These are phyloP conservation scores for Allenopithecus nigroviridis DNA, from an alignment of 2,797 vertebrate species.

Conservation along the genomic window DNA sequence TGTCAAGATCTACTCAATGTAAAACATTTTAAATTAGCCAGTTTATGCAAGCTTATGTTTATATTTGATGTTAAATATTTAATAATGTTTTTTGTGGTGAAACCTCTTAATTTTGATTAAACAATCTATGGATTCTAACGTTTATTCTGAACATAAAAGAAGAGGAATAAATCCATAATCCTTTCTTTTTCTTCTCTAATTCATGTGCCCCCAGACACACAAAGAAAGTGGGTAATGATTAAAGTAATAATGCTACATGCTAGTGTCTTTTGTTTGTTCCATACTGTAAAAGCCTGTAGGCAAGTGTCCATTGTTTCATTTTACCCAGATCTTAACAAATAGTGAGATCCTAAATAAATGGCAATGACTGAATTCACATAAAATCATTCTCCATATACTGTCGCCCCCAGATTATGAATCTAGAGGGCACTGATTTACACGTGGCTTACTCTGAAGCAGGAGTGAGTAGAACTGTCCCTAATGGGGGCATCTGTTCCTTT, in stretches of 20 bases:
- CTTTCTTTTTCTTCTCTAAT: neutral
- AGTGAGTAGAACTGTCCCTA: neutral
- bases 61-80: neutral
- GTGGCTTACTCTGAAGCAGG: constrained; percentile 40
- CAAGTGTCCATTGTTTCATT: neutral
- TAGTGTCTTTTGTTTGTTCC: neutral
- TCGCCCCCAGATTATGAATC: constrained; percentile 17
- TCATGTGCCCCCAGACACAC: neutral
- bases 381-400: neutral
- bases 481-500: neutral
- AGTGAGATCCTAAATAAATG: neutral
- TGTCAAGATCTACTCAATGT: neutral
- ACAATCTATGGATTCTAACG: neutral
- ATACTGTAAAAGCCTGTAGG: neutral
- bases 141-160: neutral
- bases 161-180: neutral
- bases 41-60: constrained; percentile 20
- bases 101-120: constrained; percentile 13
- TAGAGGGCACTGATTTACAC: neutral
- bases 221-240: neutral
- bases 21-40: constrained; percentile 39
- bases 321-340: neutral
- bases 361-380: neutral
- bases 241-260: neutral
- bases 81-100: neutral